These are phyloP conservation scores for Henricia sp. DNA, from an alignment of 53 echinoderm and acorn worm species.

Conservation along the genomic window DNA sequence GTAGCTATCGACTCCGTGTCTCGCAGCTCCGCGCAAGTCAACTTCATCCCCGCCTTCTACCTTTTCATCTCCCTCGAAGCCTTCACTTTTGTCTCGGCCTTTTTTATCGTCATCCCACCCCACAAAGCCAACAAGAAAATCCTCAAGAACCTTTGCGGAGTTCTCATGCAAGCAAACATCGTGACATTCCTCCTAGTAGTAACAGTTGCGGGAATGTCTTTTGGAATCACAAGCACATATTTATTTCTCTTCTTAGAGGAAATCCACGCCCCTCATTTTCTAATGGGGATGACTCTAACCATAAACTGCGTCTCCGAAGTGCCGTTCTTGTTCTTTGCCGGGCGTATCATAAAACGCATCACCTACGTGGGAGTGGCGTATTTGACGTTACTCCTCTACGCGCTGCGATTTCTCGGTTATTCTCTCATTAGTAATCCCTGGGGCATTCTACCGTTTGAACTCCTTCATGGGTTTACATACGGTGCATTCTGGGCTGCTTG, in stretches of 20 bases:
- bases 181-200: conserved; percentile 62
- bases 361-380: conserved; percentile 76
- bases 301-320: conserved; percentile 83
- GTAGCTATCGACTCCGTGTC: conserved; percentile 67
- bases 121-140: conserved; percentile 51
- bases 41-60: conserved; percentile 73
- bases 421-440: conserved; percentile 83
- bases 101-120: conserved; percentile 61
- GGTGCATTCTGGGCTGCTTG: conserved; percentile 94
- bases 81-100: conserved; percentile 17
- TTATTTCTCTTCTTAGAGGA: conserved; percentile 87
- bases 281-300: conserved; percentile 92
- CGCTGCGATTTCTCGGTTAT: conserved; percentile 88
- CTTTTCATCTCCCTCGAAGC: conserved; percentile 65
- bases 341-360: conserved; percentile 70
- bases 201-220: conserved; percentile 70
- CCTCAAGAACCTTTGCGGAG: conserved; percentile 28
- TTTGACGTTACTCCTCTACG: conserved; percentile 71
- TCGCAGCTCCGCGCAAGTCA: conserved; percentile 8
- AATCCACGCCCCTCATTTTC: conserved; percentile 65
- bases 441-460: conserved; percentile 90
- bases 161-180: conserved; percentile 57
- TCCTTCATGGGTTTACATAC: conserved; percentile 94
- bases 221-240: conserved; percentile 81
- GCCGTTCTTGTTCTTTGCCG: conserved; percentile 82